Conservation (phyloP, 2,888 invertebrate genomes). For the Athalia circularis region DNA sequence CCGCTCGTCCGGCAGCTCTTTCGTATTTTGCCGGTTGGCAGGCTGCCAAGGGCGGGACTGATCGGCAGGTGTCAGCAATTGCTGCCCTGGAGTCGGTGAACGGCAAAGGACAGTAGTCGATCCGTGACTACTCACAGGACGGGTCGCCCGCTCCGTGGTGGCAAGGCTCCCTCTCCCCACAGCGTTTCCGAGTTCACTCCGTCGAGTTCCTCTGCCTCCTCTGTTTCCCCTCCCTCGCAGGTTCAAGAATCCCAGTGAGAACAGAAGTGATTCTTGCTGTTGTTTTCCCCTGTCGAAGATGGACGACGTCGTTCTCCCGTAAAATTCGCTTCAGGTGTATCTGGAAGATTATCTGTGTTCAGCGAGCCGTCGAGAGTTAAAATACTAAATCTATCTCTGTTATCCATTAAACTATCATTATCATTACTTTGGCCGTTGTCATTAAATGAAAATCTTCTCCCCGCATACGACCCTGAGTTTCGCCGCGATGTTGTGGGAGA, state of each 20-base stretch:
- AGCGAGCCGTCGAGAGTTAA: background rate
- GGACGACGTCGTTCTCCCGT: background rate
- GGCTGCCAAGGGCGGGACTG: background rate
- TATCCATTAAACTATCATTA: background rate
- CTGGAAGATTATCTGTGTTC: background rate
- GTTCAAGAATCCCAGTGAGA: background rate
- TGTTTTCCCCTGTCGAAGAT: background rate
- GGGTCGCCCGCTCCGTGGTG: background rate
- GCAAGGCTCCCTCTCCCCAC: background rate
- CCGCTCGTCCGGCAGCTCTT: background rate
- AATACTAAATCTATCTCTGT: too few relatives aligned
- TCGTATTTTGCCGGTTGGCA: too few relatives aligned
- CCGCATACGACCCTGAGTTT: too few relatives aligned
- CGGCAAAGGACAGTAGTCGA: background rate
- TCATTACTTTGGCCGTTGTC: too few relatives aligned
- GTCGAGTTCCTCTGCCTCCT: background rate
- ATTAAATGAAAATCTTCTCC: too few relatives aligned
- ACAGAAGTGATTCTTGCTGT: too few relatives aligned
- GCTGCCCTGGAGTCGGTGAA: background rate
- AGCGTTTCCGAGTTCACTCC: background rate
- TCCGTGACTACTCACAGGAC: conserved; percentile 4
- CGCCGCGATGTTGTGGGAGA: background rate
- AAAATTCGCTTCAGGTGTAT: background rate
- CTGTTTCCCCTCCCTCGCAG: background rate
- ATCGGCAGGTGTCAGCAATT: background rate